Conservation (phyloP, 2,113 vertebrate genomes). For the Mustela nigripes region DNA sequence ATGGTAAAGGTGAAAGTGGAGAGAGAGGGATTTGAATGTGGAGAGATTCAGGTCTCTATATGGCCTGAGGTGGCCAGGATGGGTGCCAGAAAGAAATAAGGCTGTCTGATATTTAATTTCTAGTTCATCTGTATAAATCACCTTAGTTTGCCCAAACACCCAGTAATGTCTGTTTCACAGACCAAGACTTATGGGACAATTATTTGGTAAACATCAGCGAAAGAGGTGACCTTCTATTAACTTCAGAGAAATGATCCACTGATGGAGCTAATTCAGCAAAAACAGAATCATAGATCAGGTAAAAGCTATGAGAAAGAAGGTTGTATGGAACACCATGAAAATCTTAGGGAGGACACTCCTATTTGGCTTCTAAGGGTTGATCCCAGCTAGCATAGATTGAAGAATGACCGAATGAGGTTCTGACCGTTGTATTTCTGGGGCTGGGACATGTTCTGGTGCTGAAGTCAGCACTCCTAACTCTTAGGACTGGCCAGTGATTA, state of each 20-base stretch:
- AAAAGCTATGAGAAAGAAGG: neutral
- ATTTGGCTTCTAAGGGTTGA: neutral
- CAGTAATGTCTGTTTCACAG: conserved; percentile 22
- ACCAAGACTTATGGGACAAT: neutral
- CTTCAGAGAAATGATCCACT: neutral
- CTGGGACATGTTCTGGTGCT: neutral
- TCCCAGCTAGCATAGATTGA: neutral
- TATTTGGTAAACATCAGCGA: neutral
- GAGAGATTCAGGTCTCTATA: neutral
- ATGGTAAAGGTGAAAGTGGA: neutral
- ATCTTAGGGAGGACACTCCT: neutral
- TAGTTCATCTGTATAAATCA: neutral
- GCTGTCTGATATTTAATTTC: conserved; percentile 26
- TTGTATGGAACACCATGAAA: neutral
- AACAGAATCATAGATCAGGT: neutral
- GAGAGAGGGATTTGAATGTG: neutral
- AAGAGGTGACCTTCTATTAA: neutral
- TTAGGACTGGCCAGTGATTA: neutral
- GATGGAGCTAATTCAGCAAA: conserved; percentile 11
- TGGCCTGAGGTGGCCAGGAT: neutral
- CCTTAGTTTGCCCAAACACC: neutral
- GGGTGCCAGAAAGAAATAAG: neutral
- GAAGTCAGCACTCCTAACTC: neutral
- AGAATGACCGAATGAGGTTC: neutral
- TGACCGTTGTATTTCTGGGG: neutral